phyloP scores from a whole-genome alignment of 1,140 invertebrate genomes.

The Magallana gigas region DNA sequence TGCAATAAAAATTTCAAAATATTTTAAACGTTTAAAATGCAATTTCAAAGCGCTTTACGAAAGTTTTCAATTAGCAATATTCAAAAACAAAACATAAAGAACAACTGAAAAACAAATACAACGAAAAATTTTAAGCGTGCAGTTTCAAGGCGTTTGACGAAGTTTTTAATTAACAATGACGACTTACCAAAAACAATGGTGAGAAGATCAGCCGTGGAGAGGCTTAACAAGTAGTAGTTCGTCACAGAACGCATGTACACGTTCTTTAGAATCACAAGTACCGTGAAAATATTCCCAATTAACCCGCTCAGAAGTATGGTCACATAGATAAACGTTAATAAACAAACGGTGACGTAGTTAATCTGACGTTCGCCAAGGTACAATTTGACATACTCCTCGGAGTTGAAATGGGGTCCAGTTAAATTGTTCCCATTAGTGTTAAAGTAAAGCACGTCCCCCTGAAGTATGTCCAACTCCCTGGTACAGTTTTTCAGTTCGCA shows the following conservation, averaged over 20 bases:
- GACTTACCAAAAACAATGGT: constrained; percentile 49
- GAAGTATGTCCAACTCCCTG: background rate
- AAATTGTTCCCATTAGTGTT: background rate
- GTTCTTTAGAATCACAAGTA: constrained; percentile 47
- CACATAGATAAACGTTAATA: constrained; percentile 40
- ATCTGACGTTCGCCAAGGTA: constrained; percentile 17
- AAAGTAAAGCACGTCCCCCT: background rate
- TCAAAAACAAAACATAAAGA: too few relatives aligned
- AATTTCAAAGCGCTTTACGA: too few relatives aligned
- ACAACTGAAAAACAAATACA: too few relatives aligned
- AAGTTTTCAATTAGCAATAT: too few relatives aligned
- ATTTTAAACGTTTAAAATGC: too few relatives aligned
- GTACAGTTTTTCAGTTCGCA: background rate
- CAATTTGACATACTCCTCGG: background rate
- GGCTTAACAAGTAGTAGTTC: constrained; percentile 49
- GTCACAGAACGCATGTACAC: constrained; percentile 52
- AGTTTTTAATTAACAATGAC: background rate
- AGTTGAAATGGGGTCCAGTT: background rate
- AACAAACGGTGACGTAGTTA: background rate
- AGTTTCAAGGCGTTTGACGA: background rate
- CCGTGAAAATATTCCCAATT: constrained; percentile 45
- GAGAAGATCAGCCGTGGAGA: constrained; percentile 37
- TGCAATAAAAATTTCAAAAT: too few relatives aligned
- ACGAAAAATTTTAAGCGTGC: too few relatives aligned
- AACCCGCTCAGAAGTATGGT: constrained; percentile 46